These are phyloP conservation scores for Syndactyla subalaris DNA, from an alignment of 2,797 vertebrate genomes.

Conservation along the genomic window DNA sequence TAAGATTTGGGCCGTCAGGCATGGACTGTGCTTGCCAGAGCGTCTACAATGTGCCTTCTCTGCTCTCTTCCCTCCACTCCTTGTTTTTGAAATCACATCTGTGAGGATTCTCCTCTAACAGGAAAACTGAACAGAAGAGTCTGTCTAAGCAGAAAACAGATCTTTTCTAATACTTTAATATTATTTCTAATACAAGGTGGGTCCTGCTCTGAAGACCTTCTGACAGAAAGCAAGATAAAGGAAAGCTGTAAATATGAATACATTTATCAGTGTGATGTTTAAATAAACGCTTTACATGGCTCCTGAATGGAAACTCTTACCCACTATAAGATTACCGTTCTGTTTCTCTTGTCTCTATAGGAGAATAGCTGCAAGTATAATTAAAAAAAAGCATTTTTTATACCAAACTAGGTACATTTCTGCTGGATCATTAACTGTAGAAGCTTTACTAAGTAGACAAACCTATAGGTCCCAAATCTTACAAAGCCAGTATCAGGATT, in stretches of 20 bases:
- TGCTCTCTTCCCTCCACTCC: neutral
- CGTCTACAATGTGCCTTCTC: neutral
- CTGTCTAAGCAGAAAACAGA: neutral
- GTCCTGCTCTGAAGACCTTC: neutral
- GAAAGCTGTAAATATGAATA: neutral
- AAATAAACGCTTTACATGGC: neutral
- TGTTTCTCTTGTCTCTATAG: neutral
- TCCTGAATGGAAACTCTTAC: neutral
- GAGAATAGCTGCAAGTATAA: neutral
- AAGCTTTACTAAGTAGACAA: neutral
- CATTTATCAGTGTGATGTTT: neutral
- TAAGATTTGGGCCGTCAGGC: neutral
- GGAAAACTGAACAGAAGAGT: neutral
- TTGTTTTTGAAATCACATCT: neutral
- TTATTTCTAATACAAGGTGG: neutral
- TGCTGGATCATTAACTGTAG: neutral
- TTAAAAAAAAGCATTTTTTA: neutral
- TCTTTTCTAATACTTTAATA: neutral
- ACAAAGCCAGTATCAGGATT: neutral
- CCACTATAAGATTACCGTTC: neutral
- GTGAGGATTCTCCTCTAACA: neutral
- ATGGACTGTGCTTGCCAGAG: neutral
- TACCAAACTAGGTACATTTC: neutral
- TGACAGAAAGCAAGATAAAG: neutral
- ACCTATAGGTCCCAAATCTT: neutral